These are phyloP conservation scores for Pristionchus exspectatus DNA, from an alignment of 2,888 invertebrate genomes.

Conservation along the genomic window DNA sequence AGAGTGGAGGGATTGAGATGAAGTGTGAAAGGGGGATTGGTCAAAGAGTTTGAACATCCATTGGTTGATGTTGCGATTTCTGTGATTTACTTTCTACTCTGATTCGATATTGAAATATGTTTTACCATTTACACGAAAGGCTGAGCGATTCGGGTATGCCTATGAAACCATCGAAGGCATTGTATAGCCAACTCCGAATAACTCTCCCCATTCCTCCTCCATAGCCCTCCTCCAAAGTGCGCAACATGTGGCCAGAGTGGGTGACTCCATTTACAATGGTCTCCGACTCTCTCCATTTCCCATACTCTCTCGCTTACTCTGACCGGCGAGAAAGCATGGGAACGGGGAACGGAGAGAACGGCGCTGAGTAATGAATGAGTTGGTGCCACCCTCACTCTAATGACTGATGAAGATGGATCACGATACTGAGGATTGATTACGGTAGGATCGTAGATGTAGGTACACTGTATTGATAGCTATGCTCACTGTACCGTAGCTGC, in stretches of 20 bases:
- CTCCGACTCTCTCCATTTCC: neutral
- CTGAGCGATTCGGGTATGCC: no score
- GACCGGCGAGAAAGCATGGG: neutral
- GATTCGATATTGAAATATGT: no score
- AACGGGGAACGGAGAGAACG: neutral
- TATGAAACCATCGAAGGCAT: no score
- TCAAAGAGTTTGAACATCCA: no score
- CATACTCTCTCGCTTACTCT: neutral
- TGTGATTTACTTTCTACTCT: no score
- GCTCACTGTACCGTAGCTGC: no score
- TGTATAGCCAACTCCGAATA: no score
- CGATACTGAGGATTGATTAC: neutral
- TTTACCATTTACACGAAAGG: no score
- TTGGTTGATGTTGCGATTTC: no score
- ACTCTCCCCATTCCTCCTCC: neutral
- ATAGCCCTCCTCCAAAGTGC: neutral
- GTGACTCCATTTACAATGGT: constrained; percentile 19
- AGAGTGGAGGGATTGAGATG: neutral
- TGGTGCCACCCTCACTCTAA: neutral
- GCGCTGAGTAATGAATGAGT: constrained; percentile 3
- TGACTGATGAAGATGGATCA: constrained; percentile 36
- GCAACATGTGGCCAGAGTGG: constrained; percentile 21
- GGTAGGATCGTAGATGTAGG: neutral
- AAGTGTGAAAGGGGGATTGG: neutral
- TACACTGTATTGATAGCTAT: no score